These are phyloP conservation scores for Brienomyrus longianalis DNA, from an alignment of 2,113 vertebrate species.

Conservation along the genomic window DNA sequence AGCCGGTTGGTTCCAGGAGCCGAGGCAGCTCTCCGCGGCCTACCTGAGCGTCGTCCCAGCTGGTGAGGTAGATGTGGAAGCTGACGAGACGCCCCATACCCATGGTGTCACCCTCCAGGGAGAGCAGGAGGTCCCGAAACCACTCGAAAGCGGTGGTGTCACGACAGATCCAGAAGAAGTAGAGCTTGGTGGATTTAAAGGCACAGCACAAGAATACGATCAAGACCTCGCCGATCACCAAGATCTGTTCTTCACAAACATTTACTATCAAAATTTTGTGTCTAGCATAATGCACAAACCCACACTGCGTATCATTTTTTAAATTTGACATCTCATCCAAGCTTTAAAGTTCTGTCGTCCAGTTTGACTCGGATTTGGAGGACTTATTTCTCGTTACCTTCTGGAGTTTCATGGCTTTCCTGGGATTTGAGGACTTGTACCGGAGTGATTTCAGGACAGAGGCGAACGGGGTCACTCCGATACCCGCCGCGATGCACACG, in stretches of 20 bases:
- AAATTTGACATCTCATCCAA: background rate
- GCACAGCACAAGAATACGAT: background rate
- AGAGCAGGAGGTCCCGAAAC: constrained; percentile 68
- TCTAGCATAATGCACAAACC: background rate
- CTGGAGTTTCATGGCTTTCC: constrained; percentile 40
- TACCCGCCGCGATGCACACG: constrained; percentile 66
- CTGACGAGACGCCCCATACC: constrained; percentile 60
- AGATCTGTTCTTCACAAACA: background rate
- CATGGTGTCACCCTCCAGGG: constrained; percentile 62
- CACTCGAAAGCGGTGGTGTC: constrained; percentile 68
- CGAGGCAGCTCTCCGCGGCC: background rate
- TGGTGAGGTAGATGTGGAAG: constrained; percentile 70
- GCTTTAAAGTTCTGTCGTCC: background rate
- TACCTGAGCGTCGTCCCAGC: constrained; percentile 51
- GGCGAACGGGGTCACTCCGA: constrained; percentile 69
- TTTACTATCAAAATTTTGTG: background rate
- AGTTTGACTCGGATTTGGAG: background rate
- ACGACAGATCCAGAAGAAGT: constrained; percentile 76
- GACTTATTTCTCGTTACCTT: constrained; percentile 51
- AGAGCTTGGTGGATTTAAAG: constrained; percentile 60
- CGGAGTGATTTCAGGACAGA: constrained; percentile 69
- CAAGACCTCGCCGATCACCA: background rate
- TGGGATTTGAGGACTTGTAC: constrained; percentile 49
- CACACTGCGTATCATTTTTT: background rate
- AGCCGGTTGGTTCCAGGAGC: background rate